Conservation (phyloP, 1,140 invertebrate genomes). For the Phenacoccus solenopsis region DNA sequence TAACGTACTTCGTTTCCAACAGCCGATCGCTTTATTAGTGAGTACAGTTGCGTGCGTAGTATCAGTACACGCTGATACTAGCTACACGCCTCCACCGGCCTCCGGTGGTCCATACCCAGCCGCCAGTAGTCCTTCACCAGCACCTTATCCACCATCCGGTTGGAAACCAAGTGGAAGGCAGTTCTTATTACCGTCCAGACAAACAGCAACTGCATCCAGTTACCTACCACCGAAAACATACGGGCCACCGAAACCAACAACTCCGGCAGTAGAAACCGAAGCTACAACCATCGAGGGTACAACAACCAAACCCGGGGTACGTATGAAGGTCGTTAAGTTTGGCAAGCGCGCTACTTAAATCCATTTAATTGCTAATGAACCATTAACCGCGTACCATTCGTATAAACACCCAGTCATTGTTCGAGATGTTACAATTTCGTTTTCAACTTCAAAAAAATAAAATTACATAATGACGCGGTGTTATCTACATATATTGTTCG, state of each 20-base stretch:
- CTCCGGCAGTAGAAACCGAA: neutral
- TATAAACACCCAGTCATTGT: no score
- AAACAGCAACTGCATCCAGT: neutral
- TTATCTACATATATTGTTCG: neutral
- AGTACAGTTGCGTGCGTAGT: neutral
- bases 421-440: neutral
- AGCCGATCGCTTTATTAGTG: neutral
- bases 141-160: neutral
- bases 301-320: neutral
- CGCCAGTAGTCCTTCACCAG: neutral
- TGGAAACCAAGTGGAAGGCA: neutral
- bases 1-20: no score
- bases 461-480: neutral
- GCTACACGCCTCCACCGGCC: neutral
- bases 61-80: neutral
- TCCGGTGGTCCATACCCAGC: neutral
- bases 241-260: no score
- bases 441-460: neutral
- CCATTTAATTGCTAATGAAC: neutral
- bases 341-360: neutral
- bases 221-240: neutral
- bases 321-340: neutral
- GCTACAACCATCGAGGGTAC: neutral
- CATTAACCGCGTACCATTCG: neutral
- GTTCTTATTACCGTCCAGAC: neutral